Base-by-base conservation (phyloP, 2,113 vertebrate species). In the Chauna torquata region DNA sequence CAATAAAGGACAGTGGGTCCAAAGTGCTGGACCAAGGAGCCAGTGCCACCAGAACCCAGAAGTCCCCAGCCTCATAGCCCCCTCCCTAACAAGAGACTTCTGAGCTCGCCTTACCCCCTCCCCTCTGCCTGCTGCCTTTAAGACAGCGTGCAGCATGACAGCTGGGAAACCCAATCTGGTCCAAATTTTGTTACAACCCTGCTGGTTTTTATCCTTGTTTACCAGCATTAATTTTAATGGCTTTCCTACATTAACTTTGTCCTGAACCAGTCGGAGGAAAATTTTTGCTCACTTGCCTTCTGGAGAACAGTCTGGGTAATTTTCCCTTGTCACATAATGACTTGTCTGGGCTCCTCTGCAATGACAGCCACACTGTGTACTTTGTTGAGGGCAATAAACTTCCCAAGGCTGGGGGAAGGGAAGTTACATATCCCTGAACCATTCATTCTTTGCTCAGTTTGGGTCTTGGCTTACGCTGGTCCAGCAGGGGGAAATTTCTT, bases 181-280 rank as follows among this genome's bases (percentile, higher is more conserved):
- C 78, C 61, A 85, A 88, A 85, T 92, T 96, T 92, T 92, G 84
- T 91, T 83, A 96, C 79, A 85, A 34, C 79, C 68, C 91, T 88
- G 86, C 81, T 96, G 96, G 5, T 86, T 97, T 97, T 94, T 95
- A 92, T 96, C 59, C 94, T 88, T 97, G 95, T 96, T 97, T 97
- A 94, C 90, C 87, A 88, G 92, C 94, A 96, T 96, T 97, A 92
- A 97, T 97, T 97, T 97, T 97, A 97, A 96, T 88, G 85, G 68
- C 91, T 95, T 96, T 88, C 82, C 93, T 80, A 82, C 90, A 91
- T 93, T 91, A 96, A 94, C 93, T 88, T 96, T 90, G 86, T 94
- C 85, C 83, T 89, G 68, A 87, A 94, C 57, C 34, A 38, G 81
- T 92, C 16, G 23, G 82, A 96, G 88, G 81, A 96, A 97, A 94